These are phyloP conservation scores for Sinopyrophorus schimmeli DNA, from an alignment of 2,888 invertebrate genomes.

Conservation along the genomic window DNA sequence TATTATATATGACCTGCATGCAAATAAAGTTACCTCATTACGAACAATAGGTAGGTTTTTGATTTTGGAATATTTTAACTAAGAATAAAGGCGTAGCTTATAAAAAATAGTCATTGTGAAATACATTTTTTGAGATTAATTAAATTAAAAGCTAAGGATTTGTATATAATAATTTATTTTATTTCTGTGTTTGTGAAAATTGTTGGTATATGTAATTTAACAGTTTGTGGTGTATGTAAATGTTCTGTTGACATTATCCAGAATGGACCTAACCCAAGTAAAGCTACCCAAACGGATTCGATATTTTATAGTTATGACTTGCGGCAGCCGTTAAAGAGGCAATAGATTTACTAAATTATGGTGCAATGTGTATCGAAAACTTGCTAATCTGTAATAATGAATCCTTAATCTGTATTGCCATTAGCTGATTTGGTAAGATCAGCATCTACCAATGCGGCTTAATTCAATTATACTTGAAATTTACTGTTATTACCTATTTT, in stretches of 20 bases:
- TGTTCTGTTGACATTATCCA: conserved; percentile 16
- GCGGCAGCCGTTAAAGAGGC: conserved; percentile 31
- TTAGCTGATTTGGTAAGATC: conserved; percentile 32
- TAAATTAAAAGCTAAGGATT: conserved; percentile 2
- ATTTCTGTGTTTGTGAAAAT: conserved; percentile 6
- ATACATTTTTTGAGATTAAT: too few relatives aligned
- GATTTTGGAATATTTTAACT: too few relatives aligned
- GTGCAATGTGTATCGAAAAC: conserved; percentile 34
- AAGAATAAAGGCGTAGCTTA: too few relatives aligned
- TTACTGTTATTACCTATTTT: too few relatives aligned
- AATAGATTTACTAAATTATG: conserved; percentile 30
- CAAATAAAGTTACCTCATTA: too few relatives aligned
- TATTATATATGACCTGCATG: conserved; percentile 24
- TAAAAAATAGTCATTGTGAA: too few relatives aligned
- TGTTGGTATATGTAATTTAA: too few relatives aligned
- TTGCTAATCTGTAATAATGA: conserved; percentile 40
- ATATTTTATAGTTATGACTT: conserved; percentile 34
- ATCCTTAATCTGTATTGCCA: conserved; percentile 39
- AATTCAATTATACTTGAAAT: too few relatives aligned
- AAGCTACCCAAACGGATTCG: conserved; percentile 22
- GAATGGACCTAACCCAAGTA: conserved; percentile 16
- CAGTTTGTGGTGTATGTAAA: conserved; percentile 7
- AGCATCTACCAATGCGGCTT: conserved; percentile 33
- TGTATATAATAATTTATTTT: conserved; percentile 6
- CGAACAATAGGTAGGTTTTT: too few relatives aligned